Evolutionary conservation across 1,140 invertebrate genomes (phyloP), one percentile per base, ranked within the genome.

Genomic region (Nasonia vitripennis): DNA sequence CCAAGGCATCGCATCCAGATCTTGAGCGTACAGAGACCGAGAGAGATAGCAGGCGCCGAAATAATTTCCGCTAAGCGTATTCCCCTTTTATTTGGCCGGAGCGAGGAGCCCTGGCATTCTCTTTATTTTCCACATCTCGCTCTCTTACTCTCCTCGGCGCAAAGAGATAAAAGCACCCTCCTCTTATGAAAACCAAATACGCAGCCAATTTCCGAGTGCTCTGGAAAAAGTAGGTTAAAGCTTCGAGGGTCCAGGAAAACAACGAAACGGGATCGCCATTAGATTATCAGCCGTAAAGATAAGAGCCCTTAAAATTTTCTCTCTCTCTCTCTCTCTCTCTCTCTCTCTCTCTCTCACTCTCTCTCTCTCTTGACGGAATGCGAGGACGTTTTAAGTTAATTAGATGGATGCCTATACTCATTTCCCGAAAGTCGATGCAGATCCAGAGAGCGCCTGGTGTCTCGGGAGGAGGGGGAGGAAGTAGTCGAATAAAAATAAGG

Each of bases 351-450:
- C 68, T 7, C 27, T 27, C 27, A 1, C 68, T 7, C 68, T 27
- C 31, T 71, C 68, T 31, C 27, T 27, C 27, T 27, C 68, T 9
- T 31, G 67, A 5, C 67, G 1, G 27, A 7, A 11, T 27, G 68
- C 68, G 80, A 81, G 4, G 34, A 71, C 37, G 23, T 81, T 81
- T 81, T 31, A 71, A 81, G 48, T 71, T 81, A 71, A 81, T 81
- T 81, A 71, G 41, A 81, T 27, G 79, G n/a, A 62, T n/a, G 20
- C 6, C 17, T n/a, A n/a, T 17, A 7, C n/a, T 78, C 71, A 31
- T 73, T 27, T 68, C 45, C 20, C 75, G 45, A 62, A 77, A 27
- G 37, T 67, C 34, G 74, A 78, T 48, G 77, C 79, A 81, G 41
- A 81, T 84, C 37, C 12, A n/a, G 70, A 68, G 14, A 34, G n/a